Evolutionary conservation across 2,888 invertebrate genomes (phyloP), one percentile per base, ranked within the genome.

Genomic region (Lithosia quadra): DNA sequence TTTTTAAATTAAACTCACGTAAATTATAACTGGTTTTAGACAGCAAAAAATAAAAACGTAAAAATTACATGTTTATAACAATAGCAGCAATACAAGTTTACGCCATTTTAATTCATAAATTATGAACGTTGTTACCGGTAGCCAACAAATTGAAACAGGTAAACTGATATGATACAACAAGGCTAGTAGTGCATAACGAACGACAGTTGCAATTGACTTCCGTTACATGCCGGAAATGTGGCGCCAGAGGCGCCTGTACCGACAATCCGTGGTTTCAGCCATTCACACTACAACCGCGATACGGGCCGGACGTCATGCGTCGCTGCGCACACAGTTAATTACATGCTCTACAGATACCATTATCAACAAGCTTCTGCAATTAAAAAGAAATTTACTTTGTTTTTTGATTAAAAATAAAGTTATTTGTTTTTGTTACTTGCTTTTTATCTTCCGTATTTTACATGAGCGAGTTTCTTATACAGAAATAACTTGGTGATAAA

Each of bases 191-290:
- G 89, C 90, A 88, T 90, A 88, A 89, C 91, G 85, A 88, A 84
- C 84, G 88, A 87, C 91, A 89, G 91, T 92, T 92, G 92, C 92
- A 92, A 87, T 88, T 87, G 86, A 86, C 92, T 92, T 94, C 93
- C 93, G 91, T 84, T 81, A 80, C 72, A 79, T 83, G 84, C 84
- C 90, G 93, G 93, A 93, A 92, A 85, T 76, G 75, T 76, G 92
- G 92, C 93, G 93, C 92, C 92, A 88, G 77, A 79, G 89, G 88
- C 91, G 90, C 91, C 84, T 86, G 88, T 87, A 84, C 84, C 78
- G 82, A 71, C 84, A 80, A 84, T 83, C 85, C 84, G 89, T 86
- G 88, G 87, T 87, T 88, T 87, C 77, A 85, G 75, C 78, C 83
- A 85, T 85, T 91, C 85, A 86, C 82, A 84, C 81, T 81, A 76